These are phyloP conservation scores for Blastobasis lacticolella DNA, from an alignment of 2,888 invertebrate genomes.

Conservation along the genomic window DNA sequence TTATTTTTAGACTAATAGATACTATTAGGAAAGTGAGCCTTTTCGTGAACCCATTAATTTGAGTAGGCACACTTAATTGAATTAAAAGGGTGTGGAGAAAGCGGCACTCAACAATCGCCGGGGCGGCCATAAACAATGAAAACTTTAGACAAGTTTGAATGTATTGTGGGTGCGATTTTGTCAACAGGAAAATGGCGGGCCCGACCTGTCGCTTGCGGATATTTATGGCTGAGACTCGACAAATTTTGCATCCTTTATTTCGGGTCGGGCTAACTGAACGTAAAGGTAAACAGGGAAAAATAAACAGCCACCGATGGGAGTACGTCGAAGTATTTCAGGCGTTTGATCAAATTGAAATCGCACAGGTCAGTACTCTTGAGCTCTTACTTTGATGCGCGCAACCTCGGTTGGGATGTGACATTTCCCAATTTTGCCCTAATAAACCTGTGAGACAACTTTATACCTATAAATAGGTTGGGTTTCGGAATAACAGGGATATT, in stretches of 20 bases:
- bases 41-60: conserved; percentile 4
- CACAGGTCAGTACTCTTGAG: too few species aligned
- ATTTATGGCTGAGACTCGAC: conserved; percentile 63
- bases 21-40: too few species aligned
- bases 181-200: conserved; percentile 71
- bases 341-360: too few species aligned
- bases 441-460: too few species aligned
- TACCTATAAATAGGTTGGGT: too few species aligned
- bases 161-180: conserved; percentile 66
- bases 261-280: conserved; percentile 45
- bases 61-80: conserved; percentile 27
- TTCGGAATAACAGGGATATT: too few species aligned
- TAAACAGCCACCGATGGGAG: conserved; percentile 24
- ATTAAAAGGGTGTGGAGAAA: conserved; percentile 39
- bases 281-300: conserved; percentile 50
- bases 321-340: too few species aligned
- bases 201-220: conserved; percentile 52
- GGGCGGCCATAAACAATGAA: conserved; percentile 53
- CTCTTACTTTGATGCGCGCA: too few species aligned
- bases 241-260: conserved; percentile 64
- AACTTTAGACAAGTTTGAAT: conserved; percentile 67
- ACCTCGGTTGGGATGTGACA: too few species aligned
- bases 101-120: conserved; percentile 41
- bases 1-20: too few species aligned
- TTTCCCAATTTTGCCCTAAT: too few species aligned